Evolutionary conservation across 2,113 vertebrate species (phyloP).

Genomic region (Ptilorrhoa leucosticta): DNA sequence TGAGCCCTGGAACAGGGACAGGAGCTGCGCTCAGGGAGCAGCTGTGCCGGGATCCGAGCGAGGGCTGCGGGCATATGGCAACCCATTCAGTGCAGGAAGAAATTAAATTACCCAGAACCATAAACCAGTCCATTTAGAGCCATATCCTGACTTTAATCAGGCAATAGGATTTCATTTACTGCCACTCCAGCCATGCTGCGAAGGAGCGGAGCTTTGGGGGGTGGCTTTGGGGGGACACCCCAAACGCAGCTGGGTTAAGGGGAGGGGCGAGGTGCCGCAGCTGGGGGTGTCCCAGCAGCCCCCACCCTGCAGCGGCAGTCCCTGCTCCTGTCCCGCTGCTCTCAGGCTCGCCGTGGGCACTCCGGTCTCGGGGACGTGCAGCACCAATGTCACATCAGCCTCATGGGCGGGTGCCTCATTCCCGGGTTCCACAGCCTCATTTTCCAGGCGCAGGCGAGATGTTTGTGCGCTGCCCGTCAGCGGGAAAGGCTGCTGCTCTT

Average conservation of each 20-base stretch:
- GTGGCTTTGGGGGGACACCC: neutral
- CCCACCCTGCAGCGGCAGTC: neutral
- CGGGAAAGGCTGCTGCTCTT: neutral
- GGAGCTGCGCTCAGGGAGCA: neutral
- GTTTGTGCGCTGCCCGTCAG: neutral
- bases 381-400: slow-evolving; percentile 8
- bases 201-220: fast-evolving
- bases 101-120: slow-evolving; percentile 37
- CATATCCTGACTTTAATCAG: slow-evolving; percentile 8
- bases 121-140: slow-evolving; percentile 47
- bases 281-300: neutral
- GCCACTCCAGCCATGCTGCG: neutral
- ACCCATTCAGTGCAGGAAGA: neutral
- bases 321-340: neutral
- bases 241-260: fast-evolving
- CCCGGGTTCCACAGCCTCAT: neutral
- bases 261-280: neutral
- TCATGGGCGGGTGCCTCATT: neutral
- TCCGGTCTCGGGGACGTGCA: fast-evolving
- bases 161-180: slow-evolving; percentile 3
- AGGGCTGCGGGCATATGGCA: slow-evolving; percentile 22
- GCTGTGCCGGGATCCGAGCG: neutral
- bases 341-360: neutral
- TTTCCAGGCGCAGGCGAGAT: neutral
- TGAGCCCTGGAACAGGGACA: fast-evolving